These are phyloP conservation scores for Cladopsammia gracilis DNA, from an alignment of 64 coral and sea anemone species.

Conservation along the genomic window DNA sequence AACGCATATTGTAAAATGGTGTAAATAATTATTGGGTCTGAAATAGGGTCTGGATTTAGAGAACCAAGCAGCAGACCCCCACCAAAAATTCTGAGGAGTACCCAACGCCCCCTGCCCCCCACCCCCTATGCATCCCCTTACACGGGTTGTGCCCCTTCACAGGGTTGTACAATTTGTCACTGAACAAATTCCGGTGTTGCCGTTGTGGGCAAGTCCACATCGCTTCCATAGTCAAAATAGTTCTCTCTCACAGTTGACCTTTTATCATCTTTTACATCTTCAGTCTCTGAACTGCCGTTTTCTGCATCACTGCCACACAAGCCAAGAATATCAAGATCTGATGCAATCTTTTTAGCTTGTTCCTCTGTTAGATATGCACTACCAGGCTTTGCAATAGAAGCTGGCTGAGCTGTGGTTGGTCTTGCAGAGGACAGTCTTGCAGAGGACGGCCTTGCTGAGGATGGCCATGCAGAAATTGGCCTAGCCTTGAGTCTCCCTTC, in stretches of 20 bases:
- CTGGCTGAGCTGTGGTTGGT: slow-evolving; percentile 29
- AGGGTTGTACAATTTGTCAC: background rate
- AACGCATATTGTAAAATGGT: no score
- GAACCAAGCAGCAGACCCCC: no score
- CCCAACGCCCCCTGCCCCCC: no score
- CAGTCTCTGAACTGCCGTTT: background rate
- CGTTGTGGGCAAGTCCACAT: slow-evolving; percentile 28
- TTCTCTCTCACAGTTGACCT: slow-evolving; percentile 85
- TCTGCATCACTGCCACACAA: slow-evolving; percentile 20
- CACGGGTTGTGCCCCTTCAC: no score
- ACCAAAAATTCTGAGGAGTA: no score
- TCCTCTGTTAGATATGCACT: slow-evolving; percentile 32
- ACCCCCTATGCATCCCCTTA: no score
- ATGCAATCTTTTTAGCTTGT: slow-evolving; percentile 54
- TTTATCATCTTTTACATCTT: background rate
- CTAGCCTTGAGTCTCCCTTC: background rate
- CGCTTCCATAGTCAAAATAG: slow-evolving; percentile 97
- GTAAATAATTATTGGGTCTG: no score
- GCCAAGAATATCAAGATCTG: slow-evolving; percentile 71
- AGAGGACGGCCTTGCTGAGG: background rate
- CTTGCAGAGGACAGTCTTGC: slow-evolving; percentile 29
- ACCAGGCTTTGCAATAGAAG: background rate
- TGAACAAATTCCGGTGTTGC: slow-evolving; percentile 15
- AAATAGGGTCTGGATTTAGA: no score
- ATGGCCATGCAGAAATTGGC: background rate